Conservation (phyloP, 2,113 vertebrate species). For the Nothocercus julius region DNA sequence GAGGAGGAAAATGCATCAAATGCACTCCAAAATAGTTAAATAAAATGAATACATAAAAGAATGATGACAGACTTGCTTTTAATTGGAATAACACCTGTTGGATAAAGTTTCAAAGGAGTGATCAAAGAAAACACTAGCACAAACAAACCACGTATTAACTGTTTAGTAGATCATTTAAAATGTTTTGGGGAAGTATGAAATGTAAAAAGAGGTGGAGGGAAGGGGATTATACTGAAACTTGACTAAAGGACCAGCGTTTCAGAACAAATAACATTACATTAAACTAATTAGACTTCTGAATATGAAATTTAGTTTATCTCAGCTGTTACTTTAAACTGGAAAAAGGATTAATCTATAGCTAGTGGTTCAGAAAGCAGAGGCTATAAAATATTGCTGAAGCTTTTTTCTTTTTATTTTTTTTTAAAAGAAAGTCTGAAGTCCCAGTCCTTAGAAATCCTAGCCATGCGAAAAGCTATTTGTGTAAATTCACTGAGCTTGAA, state of each 20-base stretch:
- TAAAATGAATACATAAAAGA: not conserved
- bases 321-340: slow-evolving; percentile 63
- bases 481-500: rapidly evolving
- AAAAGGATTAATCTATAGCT: slow-evolving; percentile 45
- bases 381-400: slow-evolving; percentile 25
- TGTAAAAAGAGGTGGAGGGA: not conserved
- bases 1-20: not conserved
- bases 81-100: slow-evolving; percentile 53
- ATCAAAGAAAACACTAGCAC: slow-evolving; percentile 37
- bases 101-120: slow-evolving; percentile 40
- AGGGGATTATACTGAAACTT: slow-evolving; percentile 51
- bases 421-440: not conserved
- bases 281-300: slow-evolving; percentile 55
- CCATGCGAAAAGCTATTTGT: not conserved
- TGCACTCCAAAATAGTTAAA: not conserved
- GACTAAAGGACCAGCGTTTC: slow-evolving; percentile 47
- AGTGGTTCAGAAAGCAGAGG: slow-evolving; percentile 29
- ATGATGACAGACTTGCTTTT: not conserved
- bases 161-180: slow-evolving; percentile 22
- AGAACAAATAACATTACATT: slow-evolving; percentile 63
- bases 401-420: too few species aligned
- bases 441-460: not conserved
- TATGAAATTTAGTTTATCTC: slow-evolving; percentile 55
- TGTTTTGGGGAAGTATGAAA: slow-evolving; percentile 14
- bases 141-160: slow-evolving; percentile 38